Evolutionary conservation across 2,113 vertebrate genomes (phyloP).

Genomic region (Baryphthengus martii): DNA sequence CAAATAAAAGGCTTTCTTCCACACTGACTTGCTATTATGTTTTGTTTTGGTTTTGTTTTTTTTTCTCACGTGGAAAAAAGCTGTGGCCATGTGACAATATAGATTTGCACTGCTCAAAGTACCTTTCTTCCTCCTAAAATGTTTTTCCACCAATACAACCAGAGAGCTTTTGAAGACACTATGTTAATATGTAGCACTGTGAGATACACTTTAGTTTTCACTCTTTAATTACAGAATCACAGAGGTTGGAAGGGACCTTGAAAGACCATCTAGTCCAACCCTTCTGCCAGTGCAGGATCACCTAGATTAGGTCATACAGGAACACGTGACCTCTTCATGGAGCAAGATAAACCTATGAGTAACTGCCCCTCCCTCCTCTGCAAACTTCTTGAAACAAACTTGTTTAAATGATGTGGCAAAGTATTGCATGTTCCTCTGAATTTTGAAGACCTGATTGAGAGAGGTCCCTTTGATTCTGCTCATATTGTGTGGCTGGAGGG

Average conservation of each 20-base stretch:
- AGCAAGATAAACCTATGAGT: neutral
- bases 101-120: neutral
- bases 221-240: neutral
- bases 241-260: too few species aligned
- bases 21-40: neutral
- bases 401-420: neutral
- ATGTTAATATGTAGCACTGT: neutral
- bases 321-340: neutral
- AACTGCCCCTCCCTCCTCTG: neutral
- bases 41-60: neutral
- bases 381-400: neutral
- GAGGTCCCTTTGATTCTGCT: neutral
- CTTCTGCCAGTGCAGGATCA: too few species aligned
- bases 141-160: neutral
- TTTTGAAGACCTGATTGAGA: neutral
- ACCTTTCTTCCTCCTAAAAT: neutral
- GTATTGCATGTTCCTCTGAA: neutral
- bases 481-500: neutral
- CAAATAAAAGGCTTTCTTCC: neutral
- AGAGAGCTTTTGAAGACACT: neutral
- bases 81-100: neutral
- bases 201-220: neutral
- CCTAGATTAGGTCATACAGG: too few species aligned
- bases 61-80: neutral
- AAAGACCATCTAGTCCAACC: too few species aligned